Evolutionary conservation across 1,140 invertebrate genomes (phyloP).

Genomic region (Metopolophium dirhodum): DNA sequence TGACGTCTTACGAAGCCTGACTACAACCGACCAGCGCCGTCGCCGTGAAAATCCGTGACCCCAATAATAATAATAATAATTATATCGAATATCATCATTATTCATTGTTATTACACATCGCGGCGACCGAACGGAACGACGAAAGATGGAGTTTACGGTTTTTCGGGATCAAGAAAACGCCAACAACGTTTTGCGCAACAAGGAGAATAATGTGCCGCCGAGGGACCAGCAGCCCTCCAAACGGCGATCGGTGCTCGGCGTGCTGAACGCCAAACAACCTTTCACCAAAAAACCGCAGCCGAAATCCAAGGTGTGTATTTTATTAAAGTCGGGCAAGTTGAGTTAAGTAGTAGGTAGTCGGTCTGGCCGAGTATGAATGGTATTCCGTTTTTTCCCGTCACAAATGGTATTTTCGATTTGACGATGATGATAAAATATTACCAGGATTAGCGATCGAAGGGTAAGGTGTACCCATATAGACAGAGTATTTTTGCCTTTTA

Average conservation of each 20-base stretch:
- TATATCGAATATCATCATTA: neutral
- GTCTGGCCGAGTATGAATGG: neutral
- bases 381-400: neutral
- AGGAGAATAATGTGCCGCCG: conserved; percentile 6
- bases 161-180: conserved; percentile 43
- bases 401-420: neutral
- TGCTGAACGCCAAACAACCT: conserved; percentile 63
- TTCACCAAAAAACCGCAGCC: neutral
- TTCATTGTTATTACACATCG: neutral
- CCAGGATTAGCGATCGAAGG: neutral
- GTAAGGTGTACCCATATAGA: neutral
- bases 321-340: too few species aligned
- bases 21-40: neutral
- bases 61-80: neutral
- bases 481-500: neutral
- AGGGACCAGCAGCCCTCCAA: conserved; percentile 46
- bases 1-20: neutral
- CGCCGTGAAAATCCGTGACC: neutral
- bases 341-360: too few species aligned
- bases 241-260: conserved; percentile 68
- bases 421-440: neutral
- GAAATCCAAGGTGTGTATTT: conserved; percentile 30
- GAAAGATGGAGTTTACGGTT: conserved; percentile 36
- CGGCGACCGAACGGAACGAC: neutral
- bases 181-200: conserved; percentile 22